Percentiles rank a stretch among this genome's conserved stretches.
Evolutionary conservation across 2,888 invertebrate species (phyloP).

Genomic region (Ophonus ardosiacus): DNA sequence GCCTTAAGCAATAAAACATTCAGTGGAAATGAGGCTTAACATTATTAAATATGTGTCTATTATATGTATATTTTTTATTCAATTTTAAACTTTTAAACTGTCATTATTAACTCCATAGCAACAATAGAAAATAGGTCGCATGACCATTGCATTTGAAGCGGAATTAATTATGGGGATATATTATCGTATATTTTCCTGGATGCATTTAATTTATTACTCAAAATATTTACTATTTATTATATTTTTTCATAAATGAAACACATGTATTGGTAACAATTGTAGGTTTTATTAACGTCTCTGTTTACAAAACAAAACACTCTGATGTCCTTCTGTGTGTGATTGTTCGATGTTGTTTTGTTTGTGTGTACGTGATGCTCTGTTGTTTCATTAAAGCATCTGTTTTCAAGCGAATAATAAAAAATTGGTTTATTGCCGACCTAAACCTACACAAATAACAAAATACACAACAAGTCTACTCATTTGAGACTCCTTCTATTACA

Average conservation of each 20-base stretch:
- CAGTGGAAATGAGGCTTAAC: too few species aligned
- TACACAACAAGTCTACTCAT: slow-evolving; percentile 31
- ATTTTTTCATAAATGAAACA: slow-evolving; percentile 29
- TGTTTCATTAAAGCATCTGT: not conserved
- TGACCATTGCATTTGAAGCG: too few species aligned
- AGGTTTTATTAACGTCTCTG: slow-evolving; percentile 46
- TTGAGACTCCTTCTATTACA: slow-evolving; percentile 6
- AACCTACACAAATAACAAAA: slow-evolving; percentile 45
- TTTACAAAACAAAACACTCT: not conserved
- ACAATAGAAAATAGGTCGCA: too few species aligned
- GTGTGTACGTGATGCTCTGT: not conserved
- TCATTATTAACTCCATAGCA: too few species aligned
- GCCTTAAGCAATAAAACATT: too few species aligned
- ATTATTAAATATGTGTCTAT: too few species aligned
- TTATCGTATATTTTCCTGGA: too few species aligned
- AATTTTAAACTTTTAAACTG: too few species aligned
- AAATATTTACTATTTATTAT: not conserved
- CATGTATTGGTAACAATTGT: slow-evolving; percentile 40
- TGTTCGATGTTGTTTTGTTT: slow-evolving; percentile 19
- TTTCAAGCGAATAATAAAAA: slow-evolving; percentile 1
- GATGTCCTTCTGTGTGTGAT: not conserved
- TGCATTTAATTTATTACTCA: too few species aligned
- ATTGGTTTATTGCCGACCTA: slow-evolving; percentile 22
- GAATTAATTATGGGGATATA: too few species aligned
- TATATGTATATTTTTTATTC: too few species aligned